phyloP scores from a whole-genome alignment of 2,113 vertebrate genomes.

The Aplodontia rufa region DNA sequence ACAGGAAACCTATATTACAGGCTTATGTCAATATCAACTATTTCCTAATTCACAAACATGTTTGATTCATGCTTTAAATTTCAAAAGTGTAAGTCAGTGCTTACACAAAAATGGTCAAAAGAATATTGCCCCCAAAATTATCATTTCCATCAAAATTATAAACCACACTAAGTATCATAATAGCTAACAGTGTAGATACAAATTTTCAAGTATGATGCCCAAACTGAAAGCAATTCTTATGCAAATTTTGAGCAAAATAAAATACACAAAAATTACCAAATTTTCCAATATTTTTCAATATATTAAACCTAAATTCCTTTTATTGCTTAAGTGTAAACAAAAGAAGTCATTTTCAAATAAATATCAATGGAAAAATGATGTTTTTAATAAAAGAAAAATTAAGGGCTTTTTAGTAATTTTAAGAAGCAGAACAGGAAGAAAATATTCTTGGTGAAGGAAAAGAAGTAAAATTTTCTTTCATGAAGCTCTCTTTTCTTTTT shows the following conservation, averaged over 20 bases:
- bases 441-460: not conserved
- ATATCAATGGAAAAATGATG: not conserved
- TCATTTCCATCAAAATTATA: not conserved
- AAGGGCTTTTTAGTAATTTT: not conserved
- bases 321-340: not conserved
- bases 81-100: not conserved
- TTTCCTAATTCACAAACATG: not conserved
- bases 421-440: not conserved
- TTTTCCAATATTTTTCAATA: not conserved
- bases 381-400: not conserved
- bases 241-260: not conserved
- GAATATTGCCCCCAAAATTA: not conserved
- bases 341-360: not conserved
- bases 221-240: not conserved
- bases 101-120: not conserved
- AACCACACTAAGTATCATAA: not conserved
- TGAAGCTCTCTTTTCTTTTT: not conserved
- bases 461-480: not conserved
- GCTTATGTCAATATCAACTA: not conserved
- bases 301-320: not conserved
- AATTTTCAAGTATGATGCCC: not conserved
- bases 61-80: not conserved
- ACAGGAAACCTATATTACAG: not conserved
- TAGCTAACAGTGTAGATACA: not conserved
- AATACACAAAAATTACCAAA: not conserved